phyloP scores from a whole-genome alignment of 2,113 vertebrate genomes.

The Rhinolophus sinicus region DNA sequence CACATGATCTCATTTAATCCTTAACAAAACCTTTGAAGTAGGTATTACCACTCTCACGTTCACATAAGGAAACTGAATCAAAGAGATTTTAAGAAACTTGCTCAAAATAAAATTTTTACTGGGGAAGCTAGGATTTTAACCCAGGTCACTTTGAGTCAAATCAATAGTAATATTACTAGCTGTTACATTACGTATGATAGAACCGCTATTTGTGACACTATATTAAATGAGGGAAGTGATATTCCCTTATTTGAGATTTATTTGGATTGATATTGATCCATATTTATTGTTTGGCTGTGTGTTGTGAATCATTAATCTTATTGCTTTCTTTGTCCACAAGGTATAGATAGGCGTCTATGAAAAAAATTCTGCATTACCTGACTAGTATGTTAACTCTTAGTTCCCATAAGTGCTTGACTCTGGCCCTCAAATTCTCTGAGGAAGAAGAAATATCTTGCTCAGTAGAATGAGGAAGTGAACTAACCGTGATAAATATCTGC shows the following conservation, averaged over 20 bases:
- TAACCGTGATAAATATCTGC: rapidly evolving
- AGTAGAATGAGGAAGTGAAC: too few species aligned
- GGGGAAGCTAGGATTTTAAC: background rate
- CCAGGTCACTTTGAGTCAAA: background rate
- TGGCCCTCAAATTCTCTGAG: background rate
- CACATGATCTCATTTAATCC: background rate
- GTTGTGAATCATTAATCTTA: background rate
- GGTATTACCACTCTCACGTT: background rate
- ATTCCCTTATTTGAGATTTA: background rate
- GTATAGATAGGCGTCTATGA: background rate
- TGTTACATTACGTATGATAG: background rate
- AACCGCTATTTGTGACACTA: background rate
- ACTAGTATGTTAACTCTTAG: background rate
- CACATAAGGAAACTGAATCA: background rate
- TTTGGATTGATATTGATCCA: background rate
- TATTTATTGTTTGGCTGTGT: background rate
- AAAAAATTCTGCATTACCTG: background rate
- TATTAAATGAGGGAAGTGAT: background rate
- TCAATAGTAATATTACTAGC: background rate
- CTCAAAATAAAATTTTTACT: background rate
- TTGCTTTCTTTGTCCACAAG: background rate
- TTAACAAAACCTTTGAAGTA: background rate
- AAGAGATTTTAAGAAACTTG: background rate
- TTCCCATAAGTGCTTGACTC: background rate
- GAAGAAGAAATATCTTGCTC: too few species aligned